Evolutionary conservation across 2,888 invertebrate species (phyloP).

Genomic region (Lochmaea capreae): DNA sequence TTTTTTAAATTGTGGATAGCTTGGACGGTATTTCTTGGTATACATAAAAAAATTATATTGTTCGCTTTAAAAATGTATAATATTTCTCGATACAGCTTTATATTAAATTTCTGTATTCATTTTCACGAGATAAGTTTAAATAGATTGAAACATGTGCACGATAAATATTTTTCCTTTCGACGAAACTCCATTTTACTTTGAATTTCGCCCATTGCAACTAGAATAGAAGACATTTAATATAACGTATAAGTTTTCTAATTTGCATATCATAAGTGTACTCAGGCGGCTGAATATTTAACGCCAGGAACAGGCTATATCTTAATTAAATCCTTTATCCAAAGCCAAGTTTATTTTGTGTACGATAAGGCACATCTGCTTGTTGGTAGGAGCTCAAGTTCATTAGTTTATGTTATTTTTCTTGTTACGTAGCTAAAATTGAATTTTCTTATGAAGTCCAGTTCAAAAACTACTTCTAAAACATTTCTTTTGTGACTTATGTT

Average conservation of each 20-base stretch:
- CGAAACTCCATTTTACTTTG: background rate
- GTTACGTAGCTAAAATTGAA: too few species aligned
- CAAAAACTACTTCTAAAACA: too few species aligned
- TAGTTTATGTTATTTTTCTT: too few species aligned
- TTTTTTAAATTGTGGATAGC: too few species aligned
- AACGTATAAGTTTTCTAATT: background rate
- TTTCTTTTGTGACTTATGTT: too few species aligned
- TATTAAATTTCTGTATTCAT: background rate
- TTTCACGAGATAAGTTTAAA: background rate
- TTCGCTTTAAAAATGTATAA: too few species aligned
- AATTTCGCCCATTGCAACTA: background rate
- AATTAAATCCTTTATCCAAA: background rate
- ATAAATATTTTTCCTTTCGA: background rate
- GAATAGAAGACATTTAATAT: background rate
- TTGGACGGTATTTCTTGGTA: too few species aligned
- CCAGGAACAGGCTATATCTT: background rate
- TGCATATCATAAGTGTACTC: background rate
- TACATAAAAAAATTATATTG: too few species aligned
- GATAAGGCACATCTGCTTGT: too few species aligned
- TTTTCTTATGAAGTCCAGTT: too few species aligned
- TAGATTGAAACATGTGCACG: background rate
- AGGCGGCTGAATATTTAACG: background rate
- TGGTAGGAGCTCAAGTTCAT: too few species aligned
- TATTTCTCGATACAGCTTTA: background rate
- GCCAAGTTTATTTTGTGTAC: background rate